Evolutionary conservation across 2,888 invertebrate species (phyloP), one percentile per base, ranked within the genome.

Genomic region (Sisyra terminalis): DNA sequence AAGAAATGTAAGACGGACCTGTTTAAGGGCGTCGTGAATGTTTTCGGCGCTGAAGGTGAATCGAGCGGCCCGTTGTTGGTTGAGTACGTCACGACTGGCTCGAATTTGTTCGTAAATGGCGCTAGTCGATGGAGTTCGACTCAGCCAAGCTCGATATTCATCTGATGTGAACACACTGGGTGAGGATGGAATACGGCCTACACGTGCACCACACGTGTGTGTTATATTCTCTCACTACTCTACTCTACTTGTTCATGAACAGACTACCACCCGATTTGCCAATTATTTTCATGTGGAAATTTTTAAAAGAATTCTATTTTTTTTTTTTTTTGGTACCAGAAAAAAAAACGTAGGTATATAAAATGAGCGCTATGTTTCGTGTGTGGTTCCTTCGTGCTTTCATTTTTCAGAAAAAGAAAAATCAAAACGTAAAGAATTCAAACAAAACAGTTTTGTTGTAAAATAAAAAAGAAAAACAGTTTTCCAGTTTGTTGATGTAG

Each of bases 21-120:
- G 83, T 63, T 82, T 80, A 36, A 80, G 71, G 39, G 84, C 85
- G 51, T 84, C 84, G 50, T 85, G 84, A 52, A 89, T 83, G 58
- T 90, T 90, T 65, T 92, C 90, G 29, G 90, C 90, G 53, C 90
- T 90, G 66, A 86, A 90, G 14, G 83, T 84, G 56, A 84, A 83
- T 51, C 83, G 69, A 48, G 81, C 79, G 17, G 79, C 75, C 50
- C 80, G 70, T 52, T 78, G 78, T 52, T 75, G 74, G 51, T 72
- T 72, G 40, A 74, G 63, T 46, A 74, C 67, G 50, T 84, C 85
- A 46, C 86, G 71, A 37, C 85, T 79, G 45, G 86, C 81, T 48
- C 89, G 75, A 58, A 90, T 81, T 55, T 87, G 79, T 58, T 92
- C 92, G 60, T 90, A 92, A 52, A 92, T 82, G 34, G 92, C 92